Conservation (phyloP, 2,888 invertebrate species). For the Brassicogethes aeneus region DNA sequence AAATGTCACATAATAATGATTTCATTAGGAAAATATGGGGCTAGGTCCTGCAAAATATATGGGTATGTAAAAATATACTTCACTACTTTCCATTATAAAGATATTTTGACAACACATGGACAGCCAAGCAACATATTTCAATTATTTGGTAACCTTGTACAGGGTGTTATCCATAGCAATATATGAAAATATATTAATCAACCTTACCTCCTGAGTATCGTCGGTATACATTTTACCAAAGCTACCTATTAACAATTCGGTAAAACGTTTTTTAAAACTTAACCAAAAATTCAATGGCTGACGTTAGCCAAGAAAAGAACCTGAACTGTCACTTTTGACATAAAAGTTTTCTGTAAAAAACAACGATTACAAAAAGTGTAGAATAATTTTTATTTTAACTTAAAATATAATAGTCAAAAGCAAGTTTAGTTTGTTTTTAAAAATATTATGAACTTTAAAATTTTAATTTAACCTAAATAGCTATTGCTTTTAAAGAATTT, state of each 20-base stretch:
- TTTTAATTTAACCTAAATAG: too few species aligned
- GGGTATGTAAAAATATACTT: constrained; percentile 25
- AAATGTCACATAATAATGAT: constrained; percentile 8
- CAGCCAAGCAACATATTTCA: neutral
- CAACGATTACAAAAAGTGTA: too few species aligned
- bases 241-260: constrained; percentile 5
- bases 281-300: constrained; percentile 1
- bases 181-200: constrained; percentile 3
- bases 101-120: constrained; percentile 33
- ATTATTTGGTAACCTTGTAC: neutral
- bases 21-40: constrained; percentile 26
- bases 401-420: too few species aligned
- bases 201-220: constrained; percentile 29
- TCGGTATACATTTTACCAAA: constrained; percentile 22
- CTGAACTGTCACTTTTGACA: neutral
- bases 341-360: too few species aligned
- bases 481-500: too few species aligned
- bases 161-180: neutral
- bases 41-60: constrained; percentile 35
- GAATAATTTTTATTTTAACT: too few species aligned
- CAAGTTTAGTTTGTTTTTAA: too few species aligned
- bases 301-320: neutral
- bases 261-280: neutral
- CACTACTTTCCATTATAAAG: too few species aligned
- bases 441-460: too few species aligned